Conservation (phyloP, 2,888 invertebrate species). For the Dicycla oo region DNA sequence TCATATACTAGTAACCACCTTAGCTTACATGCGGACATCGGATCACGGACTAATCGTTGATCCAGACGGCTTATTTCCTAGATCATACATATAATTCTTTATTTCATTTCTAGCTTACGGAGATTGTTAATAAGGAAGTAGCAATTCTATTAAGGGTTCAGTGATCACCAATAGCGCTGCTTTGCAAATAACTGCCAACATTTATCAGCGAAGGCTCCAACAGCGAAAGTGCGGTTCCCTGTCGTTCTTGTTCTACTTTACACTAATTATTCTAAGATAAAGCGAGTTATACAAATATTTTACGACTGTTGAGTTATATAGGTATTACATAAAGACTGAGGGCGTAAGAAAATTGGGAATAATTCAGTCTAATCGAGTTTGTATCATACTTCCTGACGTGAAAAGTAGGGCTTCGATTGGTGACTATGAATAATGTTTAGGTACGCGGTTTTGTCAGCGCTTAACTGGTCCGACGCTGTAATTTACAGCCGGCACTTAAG, state of each 20-base stretch:
- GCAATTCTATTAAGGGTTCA: conserved; percentile 49
- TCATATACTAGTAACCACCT: too few relatives aligned
- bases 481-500: conserved; percentile 58
- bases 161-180: conserved; percentile 52
- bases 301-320: conserved; percentile 51
- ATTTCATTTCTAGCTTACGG: conserved; percentile 13
- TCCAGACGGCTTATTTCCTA: not conserved
- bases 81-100: conserved; percentile 6
- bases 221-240: conserved; percentile 74
- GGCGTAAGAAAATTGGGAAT: conserved; percentile 72
- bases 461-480: conserved; percentile 59
- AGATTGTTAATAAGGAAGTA: conserved; percentile 54
- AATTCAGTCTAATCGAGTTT: conserved; percentile 59
- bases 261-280: conserved; percentile 73
- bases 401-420: conserved; percentile 68
- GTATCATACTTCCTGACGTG: conserved; percentile 69
- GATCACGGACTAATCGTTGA: not conserved
- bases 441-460: conserved; percentile 65
- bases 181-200: conserved; percentile 62
- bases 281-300: conserved; percentile 68
- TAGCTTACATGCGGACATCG: not conserved
- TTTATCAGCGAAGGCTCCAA: conserved; percentile 61
- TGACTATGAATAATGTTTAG: conserved; percentile 68
- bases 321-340: conserved; percentile 64
- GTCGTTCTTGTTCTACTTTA: conserved; percentile 72